Conservation (phyloP, 2,113 vertebrate species). For the Lophius piscatorius region DNA sequence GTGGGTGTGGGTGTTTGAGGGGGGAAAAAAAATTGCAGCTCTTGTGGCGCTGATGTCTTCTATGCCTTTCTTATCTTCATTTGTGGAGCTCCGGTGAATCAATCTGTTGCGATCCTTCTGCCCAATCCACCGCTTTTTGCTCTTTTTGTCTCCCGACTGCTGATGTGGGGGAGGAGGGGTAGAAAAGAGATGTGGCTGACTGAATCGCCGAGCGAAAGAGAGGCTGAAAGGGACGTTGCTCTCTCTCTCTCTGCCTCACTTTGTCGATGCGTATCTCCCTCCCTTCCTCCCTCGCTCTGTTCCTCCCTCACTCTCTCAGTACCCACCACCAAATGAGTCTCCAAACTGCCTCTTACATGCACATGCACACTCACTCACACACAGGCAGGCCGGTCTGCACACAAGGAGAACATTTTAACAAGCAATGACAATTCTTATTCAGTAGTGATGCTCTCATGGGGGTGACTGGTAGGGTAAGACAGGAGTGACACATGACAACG, state of each 20-base stretch:
- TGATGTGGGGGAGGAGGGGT: slow-evolving; percentile 34
- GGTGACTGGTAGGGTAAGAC: too few species aligned
- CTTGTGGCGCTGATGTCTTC: slow-evolving; percentile 29
- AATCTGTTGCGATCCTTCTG: slow-evolving; percentile 9
- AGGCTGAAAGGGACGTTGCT: slow-evolving; percentile 54
- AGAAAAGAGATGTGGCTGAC: slow-evolving; percentile 48
- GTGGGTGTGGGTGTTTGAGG: slow-evolving; percentile 34
- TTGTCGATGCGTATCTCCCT: slow-evolving; percentile 68
- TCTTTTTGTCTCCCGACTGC: slow-evolving; percentile 10
- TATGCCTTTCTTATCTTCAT: slow-evolving; percentile 20
- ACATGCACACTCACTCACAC: slow-evolving; percentile 34
- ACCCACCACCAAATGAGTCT: slow-evolving; percentile 76
- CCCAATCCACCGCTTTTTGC: not conserved
- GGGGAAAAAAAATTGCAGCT: slow-evolving; percentile 18
- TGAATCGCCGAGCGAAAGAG: slow-evolving; percentile 59
- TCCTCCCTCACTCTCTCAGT: slow-evolving; percentile 56
- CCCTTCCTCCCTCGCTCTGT: slow-evolving; percentile 43
- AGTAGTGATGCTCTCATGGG: too few species aligned
- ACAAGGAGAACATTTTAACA: not conserved
- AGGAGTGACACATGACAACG: too few species aligned
- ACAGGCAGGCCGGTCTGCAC: not conserved
- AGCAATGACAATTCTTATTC: too few species aligned
- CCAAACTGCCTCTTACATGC: slow-evolving; percentile 47
- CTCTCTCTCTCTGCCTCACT: slow-evolving; percentile 52
- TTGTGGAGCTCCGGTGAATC: not conserved